These are phyloP conservation scores for Cyanoramphus novaezelandiae DNA, from an alignment of 2,113 vertebrate genomes.

Conservation along the genomic window DNA sequence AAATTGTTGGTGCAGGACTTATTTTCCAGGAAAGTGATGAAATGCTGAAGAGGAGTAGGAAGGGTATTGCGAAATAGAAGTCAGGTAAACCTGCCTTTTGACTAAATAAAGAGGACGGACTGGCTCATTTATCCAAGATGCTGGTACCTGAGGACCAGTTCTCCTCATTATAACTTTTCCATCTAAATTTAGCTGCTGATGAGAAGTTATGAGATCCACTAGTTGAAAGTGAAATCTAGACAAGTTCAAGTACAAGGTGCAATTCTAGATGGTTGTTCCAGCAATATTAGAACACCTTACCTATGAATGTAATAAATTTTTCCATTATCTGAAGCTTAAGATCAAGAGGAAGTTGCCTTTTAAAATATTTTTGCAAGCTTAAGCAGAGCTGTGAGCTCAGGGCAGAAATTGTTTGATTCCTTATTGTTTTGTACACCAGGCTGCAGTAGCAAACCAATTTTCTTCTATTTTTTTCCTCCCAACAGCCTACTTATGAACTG, in stretches of 20 bases:
- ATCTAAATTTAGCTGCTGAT: background rate
- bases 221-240: background rate
- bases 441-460: background rate
- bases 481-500: background rate
- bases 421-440: background rate
- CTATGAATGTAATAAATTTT: background rate
- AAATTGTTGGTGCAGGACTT: background rate
- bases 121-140: background rate
- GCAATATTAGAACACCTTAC: background rate
- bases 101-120: background rate
- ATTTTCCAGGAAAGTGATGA: background rate
- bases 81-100: background rate
- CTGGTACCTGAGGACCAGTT: background rate
- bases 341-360: background rate
- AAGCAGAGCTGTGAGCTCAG: background rate
- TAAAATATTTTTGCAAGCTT: background rate
- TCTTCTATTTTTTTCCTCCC: background rate
- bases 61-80: background rate
- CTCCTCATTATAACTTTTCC: background rate
- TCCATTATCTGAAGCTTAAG: background rate
- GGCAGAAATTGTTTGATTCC: background rate
- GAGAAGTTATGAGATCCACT: background rate
- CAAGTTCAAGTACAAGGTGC: background rate
- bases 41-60: background rate
- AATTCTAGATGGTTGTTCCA: background rate